Base-by-base conservation (phyloP, 2,888 invertebrate genomes). In the Sminthurinus aureus region DNA sequence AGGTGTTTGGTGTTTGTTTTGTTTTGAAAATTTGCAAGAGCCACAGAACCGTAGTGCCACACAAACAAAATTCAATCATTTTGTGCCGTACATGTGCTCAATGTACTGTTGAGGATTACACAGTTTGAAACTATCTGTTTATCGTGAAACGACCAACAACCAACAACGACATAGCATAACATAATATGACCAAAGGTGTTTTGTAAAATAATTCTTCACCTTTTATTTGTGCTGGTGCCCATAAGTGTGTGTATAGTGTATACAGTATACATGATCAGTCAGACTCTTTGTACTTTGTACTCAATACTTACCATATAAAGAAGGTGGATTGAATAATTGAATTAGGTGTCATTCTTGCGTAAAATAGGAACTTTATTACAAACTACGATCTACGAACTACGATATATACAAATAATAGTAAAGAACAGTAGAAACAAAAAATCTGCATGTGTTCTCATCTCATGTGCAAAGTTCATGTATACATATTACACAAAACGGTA, bases 331-430 rank as follows among this genome's bases (percentile, higher is more conserved):
- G 75, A n/a, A 75, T 51, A 75, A 38, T 51, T 75, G 15, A 75
- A 15, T 75, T 75, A 51, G n/a, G 75, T 75, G 51, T 75, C 51
- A 75, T 51, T n/a, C 50, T 75, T 75, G 75, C 75, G 75, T 51
- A 75, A 75, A 75, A 51, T 38, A 75, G 75, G 75, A 75, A 75
- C 75, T 73, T 24, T 71, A 26, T 11, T 22, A 18, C 12, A 38
- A 73, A 73, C 73, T 38, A 26, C 38, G 73, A 20, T n/a, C 13
- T 20, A 24, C 24, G 13, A 73, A 38, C 38, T 2, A 73, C 73
- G 73, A 73, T 38, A 2, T 18, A 38, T 8, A 38, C 73, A 24
- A 38, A n/a, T n/a, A n/a, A n/a, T n/a, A n/a, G n/a, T n/a, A n/a
- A 1, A 38, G 3, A 38, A 38, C 38, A 38, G 38, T 38, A 1